These are phyloP conservation scores for Abrostola tripartita DNA, from an alignment of 2,888 invertebrate genomes.

Conservation along the genomic window DNA sequence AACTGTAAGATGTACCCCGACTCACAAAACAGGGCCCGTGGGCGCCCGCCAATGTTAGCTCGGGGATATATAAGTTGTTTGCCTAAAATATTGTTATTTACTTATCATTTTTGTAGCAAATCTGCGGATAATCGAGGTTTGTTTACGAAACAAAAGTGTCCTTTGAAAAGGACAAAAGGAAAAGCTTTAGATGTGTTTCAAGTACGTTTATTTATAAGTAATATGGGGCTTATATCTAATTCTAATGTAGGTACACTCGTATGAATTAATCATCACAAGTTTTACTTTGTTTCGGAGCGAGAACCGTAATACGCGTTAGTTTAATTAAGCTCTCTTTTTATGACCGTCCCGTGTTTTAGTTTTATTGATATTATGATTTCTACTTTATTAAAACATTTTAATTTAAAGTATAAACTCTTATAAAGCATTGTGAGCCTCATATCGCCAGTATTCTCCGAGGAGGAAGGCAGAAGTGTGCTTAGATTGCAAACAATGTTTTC, in stretches of 20 bases:
- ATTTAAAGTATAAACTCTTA: no score
- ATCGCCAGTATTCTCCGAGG: no score
- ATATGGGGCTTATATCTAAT: conserved; percentile 30
- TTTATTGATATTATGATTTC: no score
- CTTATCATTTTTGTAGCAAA: conserved; percentile 83
- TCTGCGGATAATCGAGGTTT: conserved; percentile 81
- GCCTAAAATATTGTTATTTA: conserved; percentile 86
- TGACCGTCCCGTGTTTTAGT: no score
- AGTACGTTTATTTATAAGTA: conserved; percentile 53
- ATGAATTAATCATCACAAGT: conserved; percentile 12
- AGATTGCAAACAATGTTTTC: no score
- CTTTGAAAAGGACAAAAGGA: conserved; percentile 69
- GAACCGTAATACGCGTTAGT: background rate
- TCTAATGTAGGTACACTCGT: background rate
- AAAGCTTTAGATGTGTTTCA: conserved; percentile 56
- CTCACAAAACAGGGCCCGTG: conserved; percentile 62
- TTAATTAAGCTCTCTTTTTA: background rate
- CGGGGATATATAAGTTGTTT: conserved; percentile 83
- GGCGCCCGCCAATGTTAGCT: conserved; percentile 76
- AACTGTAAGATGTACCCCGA: conserved; percentile 78
- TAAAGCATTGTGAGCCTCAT: no score
- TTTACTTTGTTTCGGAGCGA: conserved; percentile 4
- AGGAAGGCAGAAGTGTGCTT: no score
- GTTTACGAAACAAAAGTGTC: conserved; percentile 76
- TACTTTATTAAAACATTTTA: no score